Evolutionary conservation across 2,113 vertebrate genomes (phyloP), one percentile per base, ranked within the genome.

Genomic region (Phrynocephalus versicolor): DNA sequence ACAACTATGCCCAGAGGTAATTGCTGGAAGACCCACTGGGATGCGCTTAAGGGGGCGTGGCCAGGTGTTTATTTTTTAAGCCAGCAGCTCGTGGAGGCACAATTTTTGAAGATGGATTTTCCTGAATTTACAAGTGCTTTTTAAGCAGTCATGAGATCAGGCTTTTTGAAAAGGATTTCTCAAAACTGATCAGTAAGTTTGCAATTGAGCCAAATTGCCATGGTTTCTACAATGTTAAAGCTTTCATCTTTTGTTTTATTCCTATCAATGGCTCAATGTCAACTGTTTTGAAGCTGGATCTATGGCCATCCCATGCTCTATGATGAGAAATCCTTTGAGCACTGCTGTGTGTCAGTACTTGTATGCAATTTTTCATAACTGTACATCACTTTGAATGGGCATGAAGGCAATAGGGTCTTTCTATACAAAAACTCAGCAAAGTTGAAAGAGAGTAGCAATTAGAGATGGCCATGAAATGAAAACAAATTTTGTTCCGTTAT

Each of bases 211-310:
- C 69, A 62, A 57, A 84, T 69, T 45, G 57, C 67, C 69, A 65
- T 77, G 62, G 33, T 77, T 84, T 84, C 82, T 57, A 79, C 72
- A 69, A 72, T 62, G 67, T n/a, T 51, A 69, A 79, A 72, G 45
- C 77, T 79, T 85, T 80, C 37, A 85, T 72, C 84, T 85, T 84
- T 77, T 15, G 37, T 15, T 84, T 62, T 72, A 79, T 85, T 85
- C 55, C 67, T 62, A 51, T 80, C 71, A 85, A 79, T 79, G 67
- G 76, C 69, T 79, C n/a, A n/a, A 78, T 67, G 76, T 79, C 55
- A 62, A 71, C 76, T 33, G 83, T 72, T 85, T 79, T 79, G 76
- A 85, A 85, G 67, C 35, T 85, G 69, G 30, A 9, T 69, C 37
- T 79, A 55, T 55, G 72, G 45, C 60, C 69, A 85, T 85, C 84